Base-by-base conservation (phyloP, 2,797 vertebrate genomes). In the Malacoraja senta region DNA sequence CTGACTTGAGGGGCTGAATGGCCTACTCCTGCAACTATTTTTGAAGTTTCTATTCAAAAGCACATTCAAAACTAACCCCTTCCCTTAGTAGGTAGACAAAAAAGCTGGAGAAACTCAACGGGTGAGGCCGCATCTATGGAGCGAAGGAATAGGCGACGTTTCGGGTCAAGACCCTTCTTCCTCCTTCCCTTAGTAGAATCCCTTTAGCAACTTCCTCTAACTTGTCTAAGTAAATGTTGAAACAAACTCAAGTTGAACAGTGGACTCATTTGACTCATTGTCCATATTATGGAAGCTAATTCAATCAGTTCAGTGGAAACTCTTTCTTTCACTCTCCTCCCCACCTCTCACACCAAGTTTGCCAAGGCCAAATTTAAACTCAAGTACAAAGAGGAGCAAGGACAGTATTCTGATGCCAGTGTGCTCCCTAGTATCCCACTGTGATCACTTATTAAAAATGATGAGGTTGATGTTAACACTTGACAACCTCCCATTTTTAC, bases 391-490 rank as follows among this genome's bases (percentile, higher is more conserved):
- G 72, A 92, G 35, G 38, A 74, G 24, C 35, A 91, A 1, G 38
- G 90, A 29, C 24, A 76, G 38, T 76, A 92, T 92, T 92, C 38
- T 29, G 44, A 53, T 72, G 24, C 24, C 90, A 44, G 68, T 53
- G 10, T 58, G 38, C 71, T 76, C 24, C 35, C 71, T 24, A 58
- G 68, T 92, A 74, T 72, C 71, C 90, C 72, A 53, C 90, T 53
- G 90, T 76, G 90, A 92, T 72, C 72, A 92, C 44, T 72, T 72
- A 92, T 92, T 92, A 76, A 92, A 92, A 72, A 72, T 76, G 68
- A 92, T 92, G 24, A 92, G 72, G 35, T 74, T 92, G 90, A 72
- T 53, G 71, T n/a, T 68, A 68, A 68, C 38, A 74, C 44, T 44
- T 92, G 72, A 74, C 90, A 92, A 92, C 26, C 72, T 92, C 58